Base-by-base conservation (phyloP, 2,888 invertebrate genomes). In the Melanchra persicariae region DNA sequence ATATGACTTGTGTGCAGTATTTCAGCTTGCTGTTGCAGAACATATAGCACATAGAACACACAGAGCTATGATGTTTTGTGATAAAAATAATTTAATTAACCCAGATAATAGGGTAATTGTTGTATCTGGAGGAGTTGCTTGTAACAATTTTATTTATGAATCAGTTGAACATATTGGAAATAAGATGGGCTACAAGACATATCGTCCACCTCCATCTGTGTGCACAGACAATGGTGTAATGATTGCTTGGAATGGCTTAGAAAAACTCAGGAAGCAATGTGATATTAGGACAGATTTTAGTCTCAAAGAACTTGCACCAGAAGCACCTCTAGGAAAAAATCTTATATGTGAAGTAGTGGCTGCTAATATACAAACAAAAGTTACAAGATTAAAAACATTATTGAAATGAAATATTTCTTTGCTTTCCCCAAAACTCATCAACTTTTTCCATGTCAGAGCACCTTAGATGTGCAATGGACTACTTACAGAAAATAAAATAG, bases 201-300 rank as follows among this genome's bases (percentile, higher is more conserved):
- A 97, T 69, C 97, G 98, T 70, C 99, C 99, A 19, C 98, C 98
- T 5, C 97, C 98, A 30, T 96, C 97, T 88, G 96, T 99, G 15
- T 99, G 99, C 91, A 99, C 99, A 0, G 99, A 99, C 92, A 99
- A 99, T 96, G 99, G 99, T 10, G 97, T 99, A 45, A 99, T 99
- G 99, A 98, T 99, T 86, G 99, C 99, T 24, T 99, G 99, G 99
- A 99, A 99, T 96, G 99, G 99, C 12, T 96, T 99, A 64, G 99
- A 99, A 93, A 98, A 97, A 92, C 96, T 97, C 85, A 93, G 88
- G 68, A 91, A 91, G 34, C 91, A 96, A 24, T 86, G 85, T 77
- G 96, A 96, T 64, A 81, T 95, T 70, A 74, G 90, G 49, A 87
- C 85, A 58, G 95, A 97, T 88, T 95, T 97, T 60, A 96, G 97